phyloP scores from a whole-genome alignment of 2,113 vertebrate species.

The chimpanzee (Pan troglodytes) region NHGRI_mPanTro3-v2.1_pri NC_072401.2:150298501-150299000 shows the following conservation, averaged over 20 bases:
- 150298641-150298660: background rate
- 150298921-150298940: background rate
- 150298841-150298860: background rate
- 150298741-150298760: background rate
- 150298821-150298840: background rate
- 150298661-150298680: background rate
- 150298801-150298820: background rate
- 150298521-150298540: background rate
- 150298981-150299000: background rate
- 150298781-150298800: background rate
- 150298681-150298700: background rate
- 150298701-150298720: conserved; percentile 34
- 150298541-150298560: conserved; percentile 25
- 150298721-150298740: conserved; percentile 16
- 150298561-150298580: conserved; percentile 22
- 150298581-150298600: background rate
- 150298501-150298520: background rate
- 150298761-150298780: background rate
- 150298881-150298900: background rate
- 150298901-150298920: background rate
- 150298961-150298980: background rate
- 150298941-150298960: background rate
- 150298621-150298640: background rate
- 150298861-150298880: background rate
- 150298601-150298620: background rate